Conservation (phyloP, 2,888 invertebrate species). For the Punctoribates punctum region DNA sequence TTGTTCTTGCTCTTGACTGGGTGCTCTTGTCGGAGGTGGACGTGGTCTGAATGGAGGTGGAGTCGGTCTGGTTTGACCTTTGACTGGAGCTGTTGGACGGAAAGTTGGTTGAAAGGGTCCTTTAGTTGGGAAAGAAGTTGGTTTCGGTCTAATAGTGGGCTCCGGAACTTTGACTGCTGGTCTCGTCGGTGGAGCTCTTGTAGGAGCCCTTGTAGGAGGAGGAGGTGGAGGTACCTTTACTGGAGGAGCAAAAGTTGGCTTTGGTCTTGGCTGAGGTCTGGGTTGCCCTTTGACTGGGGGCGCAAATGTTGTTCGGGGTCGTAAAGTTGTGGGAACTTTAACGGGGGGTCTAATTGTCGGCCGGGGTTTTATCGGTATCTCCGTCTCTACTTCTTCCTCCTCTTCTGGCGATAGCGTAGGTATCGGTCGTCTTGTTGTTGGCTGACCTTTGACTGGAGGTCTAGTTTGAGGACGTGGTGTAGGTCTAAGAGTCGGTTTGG, state of each 20-base stretch:
- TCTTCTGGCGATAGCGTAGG: background rate
- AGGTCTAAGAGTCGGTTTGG: background rate
- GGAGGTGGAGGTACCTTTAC: background rate
- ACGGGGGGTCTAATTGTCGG: too few relatives aligned
- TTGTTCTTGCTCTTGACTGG: too few relatives aligned
- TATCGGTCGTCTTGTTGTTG: background rate
- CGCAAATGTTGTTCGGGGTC: slow-evolving; percentile 1
- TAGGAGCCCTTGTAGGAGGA: background rate
- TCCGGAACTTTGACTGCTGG: background rate
- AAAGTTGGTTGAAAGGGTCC: too few relatives aligned
- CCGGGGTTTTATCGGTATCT: too few relatives aligned
- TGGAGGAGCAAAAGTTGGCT: background rate
- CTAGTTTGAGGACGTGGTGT: background rate
- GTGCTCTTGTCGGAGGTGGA: too few relatives aligned
- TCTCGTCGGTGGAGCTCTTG: background rate
- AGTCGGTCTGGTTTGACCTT: too few relatives aligned
- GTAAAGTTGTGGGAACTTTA: too few relatives aligned
- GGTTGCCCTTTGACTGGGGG: background rate
- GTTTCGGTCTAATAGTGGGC: background rate
- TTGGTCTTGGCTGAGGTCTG: background rate
- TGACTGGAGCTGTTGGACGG: too few relatives aligned
- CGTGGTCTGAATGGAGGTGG: too few relatives aligned
- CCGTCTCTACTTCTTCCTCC: too few relatives aligned
- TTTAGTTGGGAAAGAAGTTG: slow-evolving; percentile 3
- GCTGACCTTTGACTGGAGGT: slow-evolving; percentile 7